Conservation (phyloP, 2,888 invertebrate genomes). For the Erebia palarica region DNA sequence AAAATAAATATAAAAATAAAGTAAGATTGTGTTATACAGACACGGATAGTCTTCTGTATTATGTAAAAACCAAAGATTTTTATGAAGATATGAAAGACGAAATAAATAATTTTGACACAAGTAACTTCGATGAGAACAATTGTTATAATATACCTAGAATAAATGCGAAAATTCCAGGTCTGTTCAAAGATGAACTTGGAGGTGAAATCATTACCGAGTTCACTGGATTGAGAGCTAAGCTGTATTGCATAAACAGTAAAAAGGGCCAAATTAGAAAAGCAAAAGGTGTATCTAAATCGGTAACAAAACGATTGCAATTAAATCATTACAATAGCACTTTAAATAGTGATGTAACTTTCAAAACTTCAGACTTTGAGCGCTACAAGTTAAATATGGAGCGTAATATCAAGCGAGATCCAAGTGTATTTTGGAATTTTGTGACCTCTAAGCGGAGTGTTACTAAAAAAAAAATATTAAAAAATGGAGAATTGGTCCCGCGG, state of each 20-base stretch:
- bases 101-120: slow-evolving; percentile 1
- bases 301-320: background rate
- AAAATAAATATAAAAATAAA: slow-evolving; percentile 9
- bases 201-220: slow-evolving; percentile 1
- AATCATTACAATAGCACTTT: slow-evolving; percentile 7
- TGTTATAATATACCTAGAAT: slow-evolving; percentile 2
- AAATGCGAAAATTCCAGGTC: slow-evolving; percentile 3
- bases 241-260: background rate
- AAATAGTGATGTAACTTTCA: slow-evolving; percentile 1
- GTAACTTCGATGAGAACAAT: background rate
- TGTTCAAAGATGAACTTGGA: slow-evolving; percentile 8
- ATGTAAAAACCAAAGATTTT: background rate
- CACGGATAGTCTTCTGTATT: slow-evolving; percentile 4
- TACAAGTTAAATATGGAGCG: no score
- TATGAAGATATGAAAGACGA: slow-evolving; percentile 2
- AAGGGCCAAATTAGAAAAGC: background rate
- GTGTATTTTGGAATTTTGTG: no score
- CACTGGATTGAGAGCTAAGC: background rate
- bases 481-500: no score
- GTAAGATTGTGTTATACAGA: background rate
- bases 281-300: slow-evolving; percentile 12
- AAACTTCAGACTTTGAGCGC: no score
- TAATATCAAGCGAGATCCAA: no score
- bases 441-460: no score
- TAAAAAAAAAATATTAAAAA: no score